Percentiles rank a stretch among this genome's conserved stretches.
Conservation (phyloP, 2,797 vertebrate species). For the Melanotaenia trifasciata region DNA sequence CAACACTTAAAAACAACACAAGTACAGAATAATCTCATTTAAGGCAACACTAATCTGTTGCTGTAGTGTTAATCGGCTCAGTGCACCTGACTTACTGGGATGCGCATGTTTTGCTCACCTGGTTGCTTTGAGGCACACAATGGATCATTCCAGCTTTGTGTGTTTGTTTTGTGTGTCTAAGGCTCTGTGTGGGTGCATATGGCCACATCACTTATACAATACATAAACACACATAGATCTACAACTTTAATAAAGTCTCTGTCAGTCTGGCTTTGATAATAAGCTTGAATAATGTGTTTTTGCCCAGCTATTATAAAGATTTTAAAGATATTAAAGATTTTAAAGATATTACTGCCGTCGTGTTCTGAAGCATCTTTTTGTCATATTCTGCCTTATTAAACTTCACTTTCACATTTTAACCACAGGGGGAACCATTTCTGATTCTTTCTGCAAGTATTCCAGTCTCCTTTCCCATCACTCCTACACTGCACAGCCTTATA, state of each 20-base stretch:
- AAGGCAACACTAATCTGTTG: background rate
- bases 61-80: conserved; percentile 16
- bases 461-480: conserved; percentile 9
- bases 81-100: conserved; percentile 17
- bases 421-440: background rate
- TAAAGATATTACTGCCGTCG: background rate
- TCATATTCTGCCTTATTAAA: no score
- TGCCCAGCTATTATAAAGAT: background rate
- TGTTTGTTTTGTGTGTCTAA: conserved; percentile 41
- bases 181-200: conserved; percentile 46
- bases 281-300: conserved; percentile 23
- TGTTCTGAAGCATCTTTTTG: conserved; percentile 7
- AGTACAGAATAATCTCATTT: background rate
- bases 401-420: background rate
- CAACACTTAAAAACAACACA: background rate
- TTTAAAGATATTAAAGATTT: background rate
- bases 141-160: conserved; percentile 60
- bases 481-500: conserved; percentile 5
- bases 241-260: conserved; percentile 26
- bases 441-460: conserved; percentile 2
- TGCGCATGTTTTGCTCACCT: conserved; percentile 45
- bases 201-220: conserved; percentile 22
- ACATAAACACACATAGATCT: conserved; percentile 14
- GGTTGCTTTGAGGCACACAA: conserved; percentile 51
- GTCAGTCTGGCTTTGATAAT: conserved; percentile 14